Evolutionary conservation across 2,113 vertebrate species (phyloP).

Genomic region (Labeo catla): DNA sequence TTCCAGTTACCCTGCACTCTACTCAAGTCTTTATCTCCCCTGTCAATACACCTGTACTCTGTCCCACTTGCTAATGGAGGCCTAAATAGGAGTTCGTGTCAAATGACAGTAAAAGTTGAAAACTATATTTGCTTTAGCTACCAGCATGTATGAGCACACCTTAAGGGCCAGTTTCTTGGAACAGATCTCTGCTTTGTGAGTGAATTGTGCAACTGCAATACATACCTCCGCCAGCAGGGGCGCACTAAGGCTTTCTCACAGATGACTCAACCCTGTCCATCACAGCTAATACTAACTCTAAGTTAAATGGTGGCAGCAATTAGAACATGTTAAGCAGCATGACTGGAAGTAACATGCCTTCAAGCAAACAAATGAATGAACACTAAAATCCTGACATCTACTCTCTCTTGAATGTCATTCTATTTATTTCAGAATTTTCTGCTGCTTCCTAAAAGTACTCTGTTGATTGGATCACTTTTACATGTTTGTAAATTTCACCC

Average conservation of each 20-base stretch:
- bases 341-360: neutral
- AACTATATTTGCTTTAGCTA: slow-evolving; percentile 6
- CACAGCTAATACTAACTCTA: slow-evolving; percentile 12
- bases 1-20: slow-evolving; percentile 58
- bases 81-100: slow-evolving; percentile 41
- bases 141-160: neutral
- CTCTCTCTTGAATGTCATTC: neutral
- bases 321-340: neutral
- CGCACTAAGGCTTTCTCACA: slow-evolving; percentile 66
- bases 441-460: neutral
- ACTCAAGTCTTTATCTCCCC: slow-evolving; percentile 57
- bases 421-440: neutral
- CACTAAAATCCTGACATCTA: neutral
- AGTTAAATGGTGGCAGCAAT: neutral
- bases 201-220: slow-evolving; percentile 6
- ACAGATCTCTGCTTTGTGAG: neutral
- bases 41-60: slow-evolving; percentile 60
- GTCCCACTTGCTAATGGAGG: slow-evolving; percentile 59
- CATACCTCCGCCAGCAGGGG: slow-evolving; percentile 70
- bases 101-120: slow-evolving; percentile 40
- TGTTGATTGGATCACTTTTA: slow-evolving; percentile 41
- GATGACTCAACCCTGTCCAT: slow-evolving; percentile 39
- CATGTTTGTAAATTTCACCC: slow-evolving; percentile 65
- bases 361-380: neutral
- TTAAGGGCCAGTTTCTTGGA: neutral